Base-by-base conservation (phyloP, 2,113 vertebrate genomes). In the Microcebus jonahi region DNA sequence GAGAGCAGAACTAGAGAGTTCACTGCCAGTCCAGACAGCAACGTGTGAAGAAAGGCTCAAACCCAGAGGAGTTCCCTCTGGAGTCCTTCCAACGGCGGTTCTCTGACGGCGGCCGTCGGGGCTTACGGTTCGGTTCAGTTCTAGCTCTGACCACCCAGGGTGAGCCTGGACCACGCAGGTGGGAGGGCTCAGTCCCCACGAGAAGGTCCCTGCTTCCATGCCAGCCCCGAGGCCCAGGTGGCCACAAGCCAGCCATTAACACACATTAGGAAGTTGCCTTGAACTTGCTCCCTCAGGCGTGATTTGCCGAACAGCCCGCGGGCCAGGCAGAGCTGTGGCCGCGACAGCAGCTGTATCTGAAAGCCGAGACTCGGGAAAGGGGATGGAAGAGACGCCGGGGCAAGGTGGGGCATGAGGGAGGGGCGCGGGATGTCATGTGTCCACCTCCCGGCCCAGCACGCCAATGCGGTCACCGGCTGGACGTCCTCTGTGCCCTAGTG, bases 401-500 rank as follows among this genome's bases (percentile, higher is more conserved):
- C 12, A 71, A 53, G 34, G 67, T 1, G 2, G 4, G 15, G 1
- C 2, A 2, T 65, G 29, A 31, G 36, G 11, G n/a, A 20, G 23
- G 11, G 48, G n/a, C 5, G 0, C 17, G 36, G 20, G 15, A 14
- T 88, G 7, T 15, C 65, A 8, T 3, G 2, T 29, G 21, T n/a
- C 39, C 59, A n/a, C 31, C 8, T 34, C 55, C 29, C n/a, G 34
- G 48, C 55, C 29, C n/a, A 34, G 48, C 1, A 12, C 0, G 8
- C 4, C 9, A 21, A 2, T 2, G 6, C 55, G 25, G 29, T 94
- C 4, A 13, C n/a, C 59, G 27, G 1, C 14, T 0, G 25, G 34
- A 59, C 55, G 18, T 34, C 75, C 21, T 76, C 68, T 39, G 39
- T 21, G 23, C 42, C 75, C 31, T 18, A 7, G 12, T 0, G 15